A percentile compares a stretch with the other conserved stretches of the same genome.
Conservation (phyloP, 2,113 vertebrate species). For the Terrapene triunguis region DNA sequence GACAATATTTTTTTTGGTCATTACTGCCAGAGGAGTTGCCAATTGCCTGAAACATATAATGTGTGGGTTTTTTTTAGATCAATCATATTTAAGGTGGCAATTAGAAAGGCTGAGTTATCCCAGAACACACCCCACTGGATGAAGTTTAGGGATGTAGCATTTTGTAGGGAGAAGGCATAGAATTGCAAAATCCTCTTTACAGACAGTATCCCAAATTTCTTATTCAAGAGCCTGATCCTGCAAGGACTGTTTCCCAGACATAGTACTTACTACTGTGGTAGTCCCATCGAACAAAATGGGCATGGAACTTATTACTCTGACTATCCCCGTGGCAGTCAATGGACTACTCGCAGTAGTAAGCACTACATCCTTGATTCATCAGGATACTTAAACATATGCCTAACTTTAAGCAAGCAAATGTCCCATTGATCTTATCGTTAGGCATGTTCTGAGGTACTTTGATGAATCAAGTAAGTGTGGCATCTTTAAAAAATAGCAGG, state of each 20-base stretch:
- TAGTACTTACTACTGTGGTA: neutral
- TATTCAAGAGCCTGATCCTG: neutral
- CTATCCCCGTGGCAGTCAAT: neutral
- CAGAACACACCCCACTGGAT: neutral
- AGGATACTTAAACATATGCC: neutral
- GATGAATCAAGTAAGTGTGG: neutral
- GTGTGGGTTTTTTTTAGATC: neutral
- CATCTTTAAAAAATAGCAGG: neutral
- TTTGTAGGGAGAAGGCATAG: neutral
- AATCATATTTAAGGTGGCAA: neutral
- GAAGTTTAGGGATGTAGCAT: neutral
- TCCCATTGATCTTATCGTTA: neutral
- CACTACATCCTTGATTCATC: neutral
- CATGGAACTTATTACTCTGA: neutral
- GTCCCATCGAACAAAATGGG: neutral
- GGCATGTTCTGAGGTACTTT: neutral
- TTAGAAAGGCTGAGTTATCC: neutral
- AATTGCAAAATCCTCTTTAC: neutral
- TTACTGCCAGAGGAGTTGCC: neutral
- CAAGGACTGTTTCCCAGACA: neutral
- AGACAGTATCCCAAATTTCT: neutral
- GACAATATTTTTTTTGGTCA: neutral
- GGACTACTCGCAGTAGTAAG: neutral
- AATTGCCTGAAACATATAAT: neutral
- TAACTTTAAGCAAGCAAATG: neutral